Base-by-base conservation (phyloP, 92 coral and sea anemone genomes). In the Epizoanthus illoricatus region DNA sequence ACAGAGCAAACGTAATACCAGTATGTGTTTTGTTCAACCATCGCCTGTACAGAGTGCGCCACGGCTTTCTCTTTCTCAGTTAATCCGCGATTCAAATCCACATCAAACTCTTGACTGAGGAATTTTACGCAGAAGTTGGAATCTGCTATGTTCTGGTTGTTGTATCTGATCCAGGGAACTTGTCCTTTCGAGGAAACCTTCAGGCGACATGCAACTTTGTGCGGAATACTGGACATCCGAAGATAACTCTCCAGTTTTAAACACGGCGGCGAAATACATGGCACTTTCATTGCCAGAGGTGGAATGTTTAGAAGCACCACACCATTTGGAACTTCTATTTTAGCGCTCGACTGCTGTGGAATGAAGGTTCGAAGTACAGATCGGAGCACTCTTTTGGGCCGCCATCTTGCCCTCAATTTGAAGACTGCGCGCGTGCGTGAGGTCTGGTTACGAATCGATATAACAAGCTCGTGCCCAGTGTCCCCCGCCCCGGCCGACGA, bases 81-180 rank as follows among this genome's bases (percentile, higher is more conserved):
- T 20, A 91, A 64, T 23, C 79, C 83, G 21, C 87, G 86, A 79
- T 88, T 91, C 49, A 91, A 61, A 75, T 86, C 81, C 66, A 91
- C 94, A 47, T 81, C 71, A 60, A 91, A 91, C 85, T 88, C 91
- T 12, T 91, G 88, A 81, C 85, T 88, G 81, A 91, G 84, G 58
- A 88, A 91, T 52, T 59, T 80, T 41, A 91, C 89, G 74, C 92
- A 88, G 82, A 91, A 91, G 85, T 88, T 91, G 21, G 94, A 91
- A 81, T 91, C 94, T 33, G 94, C 85, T 12, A 88, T 86, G 42
- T 69, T 74, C 72, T 86, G 86, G 61, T 89, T 79, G 57, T 91
- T 86, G 88, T 91, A 91, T 73, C 76, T 74, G 55, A 91, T 91
- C 92, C 90, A 91, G 7, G 94, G 94, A 9, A 91, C 87, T 59